Conservation (phyloP, 2,113 vertebrate species). For the Rhagologus leucostigma region DNA sequence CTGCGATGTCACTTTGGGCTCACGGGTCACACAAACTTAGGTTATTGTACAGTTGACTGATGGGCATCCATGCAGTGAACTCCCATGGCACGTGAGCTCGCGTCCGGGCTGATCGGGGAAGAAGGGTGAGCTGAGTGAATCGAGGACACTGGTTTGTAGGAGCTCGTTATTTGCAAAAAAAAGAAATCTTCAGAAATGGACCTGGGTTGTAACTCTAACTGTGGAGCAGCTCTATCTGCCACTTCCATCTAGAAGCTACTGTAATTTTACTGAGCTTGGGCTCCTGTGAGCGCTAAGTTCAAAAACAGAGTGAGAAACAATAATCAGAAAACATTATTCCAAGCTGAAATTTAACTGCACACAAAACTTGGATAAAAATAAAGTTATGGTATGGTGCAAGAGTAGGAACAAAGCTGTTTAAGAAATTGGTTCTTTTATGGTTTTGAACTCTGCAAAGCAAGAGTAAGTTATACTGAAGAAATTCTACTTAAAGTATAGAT, state of each 20-base stretch:
- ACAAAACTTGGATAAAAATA: neutral
- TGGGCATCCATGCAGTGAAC: neutral
- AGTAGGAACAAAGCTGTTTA: neutral
- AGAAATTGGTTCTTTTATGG: neutral
- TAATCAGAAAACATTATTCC: neutral
- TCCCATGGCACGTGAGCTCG: neutral
- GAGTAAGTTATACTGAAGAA: neutral
- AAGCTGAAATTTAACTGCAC: neutral
- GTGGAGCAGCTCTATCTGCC: neutral
- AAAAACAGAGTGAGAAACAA: neutral
- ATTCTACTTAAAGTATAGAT: neutral
- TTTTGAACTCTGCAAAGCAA: neutral
- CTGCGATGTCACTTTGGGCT: conserved; percentile 29
- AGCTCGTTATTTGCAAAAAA: neutral
- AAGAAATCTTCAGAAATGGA: neutral
- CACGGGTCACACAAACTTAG: conserved; percentile 33
- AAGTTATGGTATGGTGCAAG: neutral
- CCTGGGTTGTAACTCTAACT: neutral
- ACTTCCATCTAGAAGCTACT: neutral
- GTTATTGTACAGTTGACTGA: conserved; percentile 37
- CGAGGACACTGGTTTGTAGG: neutral
- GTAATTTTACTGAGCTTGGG: neutral
- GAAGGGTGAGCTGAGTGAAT: conserved; percentile 40
- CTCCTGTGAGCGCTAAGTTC: neutral
- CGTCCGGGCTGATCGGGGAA: neutral